Conservation (phyloP, 1,140 invertebrate species). For the Vollenhovia emeryi region DNA sequence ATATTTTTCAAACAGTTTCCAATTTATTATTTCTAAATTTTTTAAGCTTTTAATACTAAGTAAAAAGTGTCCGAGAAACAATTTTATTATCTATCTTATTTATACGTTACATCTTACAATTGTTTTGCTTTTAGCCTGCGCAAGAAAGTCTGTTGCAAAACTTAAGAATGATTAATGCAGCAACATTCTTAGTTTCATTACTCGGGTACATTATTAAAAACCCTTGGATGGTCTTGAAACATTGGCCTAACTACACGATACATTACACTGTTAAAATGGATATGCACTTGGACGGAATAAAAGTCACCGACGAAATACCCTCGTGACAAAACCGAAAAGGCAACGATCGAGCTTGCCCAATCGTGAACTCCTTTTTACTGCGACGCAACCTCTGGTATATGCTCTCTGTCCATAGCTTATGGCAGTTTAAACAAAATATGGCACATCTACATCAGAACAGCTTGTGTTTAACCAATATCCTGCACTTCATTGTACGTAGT, state of each 20-base stretch:
- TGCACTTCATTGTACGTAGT: conserved; percentile 37
- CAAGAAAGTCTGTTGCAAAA: neutral
- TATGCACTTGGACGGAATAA: neutral
- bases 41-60: neutral
- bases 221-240: neutral
- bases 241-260: neutral
- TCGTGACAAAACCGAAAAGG: neutral
- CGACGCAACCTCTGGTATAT: neutral
- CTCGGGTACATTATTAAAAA: neutral
- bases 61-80: neutral
- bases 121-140: neutral
- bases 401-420: neutral
- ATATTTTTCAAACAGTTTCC: neutral
- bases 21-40: neutral
- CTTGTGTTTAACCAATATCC: conserved; percentile 24
- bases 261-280: conserved; percentile 1
- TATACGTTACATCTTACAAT: neutral
- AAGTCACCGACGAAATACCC: neutral
- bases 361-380: neutral
- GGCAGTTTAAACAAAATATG: conserved; percentile 9
- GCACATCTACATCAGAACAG: conserved; percentile 19
- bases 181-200: neutral
- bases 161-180: neutral
- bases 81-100: neutral
- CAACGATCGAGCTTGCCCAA: neutral